Conservation (phyloP, 2,113 vertebrate genomes). For the Pollachius pollachius region DNA sequence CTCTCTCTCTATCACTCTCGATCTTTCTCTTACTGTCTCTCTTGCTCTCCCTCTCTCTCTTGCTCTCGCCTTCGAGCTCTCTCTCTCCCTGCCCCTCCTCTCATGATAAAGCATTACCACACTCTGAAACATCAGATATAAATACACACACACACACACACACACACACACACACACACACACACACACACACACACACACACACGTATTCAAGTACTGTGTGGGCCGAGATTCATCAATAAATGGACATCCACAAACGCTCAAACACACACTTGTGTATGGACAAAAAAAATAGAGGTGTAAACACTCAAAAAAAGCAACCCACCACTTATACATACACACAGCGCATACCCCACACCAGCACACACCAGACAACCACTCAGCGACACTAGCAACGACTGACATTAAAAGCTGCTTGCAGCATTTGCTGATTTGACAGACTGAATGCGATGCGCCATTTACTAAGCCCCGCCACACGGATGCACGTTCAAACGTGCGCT, state of each 20-base stretch:
- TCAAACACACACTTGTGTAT: background rate
- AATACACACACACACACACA: background rate
- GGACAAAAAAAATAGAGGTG: too few species aligned
- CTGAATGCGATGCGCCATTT: constrained; percentile 43
- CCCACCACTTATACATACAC: constrained; percentile 2
- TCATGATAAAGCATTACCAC: background rate
- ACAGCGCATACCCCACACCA: background rate
- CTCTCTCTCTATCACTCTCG: too few species aligned
- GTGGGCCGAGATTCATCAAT: background rate
- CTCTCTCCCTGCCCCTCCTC: background rate
- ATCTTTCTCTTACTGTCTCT: too few species aligned
- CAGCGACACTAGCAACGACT: background rate
- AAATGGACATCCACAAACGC: background rate
- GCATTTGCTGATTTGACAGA: constrained; percentile 32
- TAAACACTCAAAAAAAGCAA: too few species aligned
- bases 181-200: constrained; percentile 4
- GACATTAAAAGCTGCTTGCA: constrained; percentile 26
- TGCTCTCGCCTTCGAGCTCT: too few species aligned
- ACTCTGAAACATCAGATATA: constrained; percentile 2
- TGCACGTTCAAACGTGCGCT: constrained; percentile 23
- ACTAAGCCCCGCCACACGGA: constrained; percentile 22
- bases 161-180: constrained; percentile 8
- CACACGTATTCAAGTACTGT: background rate
- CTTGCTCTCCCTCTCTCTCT: too few species aligned
- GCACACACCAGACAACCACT: constrained; percentile 2